phyloP scores from a whole-genome alignment of 2,888 invertebrate species.

The Acanthococcus lagerstroemiae region DNA sequence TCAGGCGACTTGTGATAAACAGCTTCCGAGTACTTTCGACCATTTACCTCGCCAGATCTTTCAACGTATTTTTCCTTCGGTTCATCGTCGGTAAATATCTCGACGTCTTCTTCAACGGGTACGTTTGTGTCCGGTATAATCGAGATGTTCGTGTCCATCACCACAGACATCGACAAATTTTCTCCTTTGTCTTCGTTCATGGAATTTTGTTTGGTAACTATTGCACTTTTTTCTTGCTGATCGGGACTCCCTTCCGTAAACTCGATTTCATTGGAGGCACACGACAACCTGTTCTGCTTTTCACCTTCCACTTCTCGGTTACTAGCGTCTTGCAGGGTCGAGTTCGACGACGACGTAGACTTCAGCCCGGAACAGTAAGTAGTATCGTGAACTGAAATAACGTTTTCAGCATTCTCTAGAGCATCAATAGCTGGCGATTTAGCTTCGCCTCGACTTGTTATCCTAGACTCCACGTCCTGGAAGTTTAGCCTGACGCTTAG shows the following conservation, averaged over 20 bases:
- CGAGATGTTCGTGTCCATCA: not conserved
- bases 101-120: not conserved
- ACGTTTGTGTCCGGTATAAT: not conserved
- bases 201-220: not conserved
- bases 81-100: too few species aligned
- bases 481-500: conserved; percentile 14
- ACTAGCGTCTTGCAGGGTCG: not conserved
- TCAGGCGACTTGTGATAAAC: too few species aligned
- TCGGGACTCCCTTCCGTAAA: not conserved
- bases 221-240: not conserved
- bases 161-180: too few species aligned
- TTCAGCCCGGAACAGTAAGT: not conserved
- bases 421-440: not conserved
- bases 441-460: not conserved
- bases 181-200: not conserved
- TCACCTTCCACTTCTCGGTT: not conserved
- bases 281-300: not conserved
- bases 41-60: too few species aligned
- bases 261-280: not conserved
- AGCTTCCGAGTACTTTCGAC: too few species aligned
- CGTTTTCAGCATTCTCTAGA: not conserved
- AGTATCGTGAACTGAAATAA: not conserved
- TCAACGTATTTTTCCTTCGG: too few species aligned
- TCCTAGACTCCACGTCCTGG: not conserved
- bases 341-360: not conserved